Evolutionary conservation across 2,888 invertebrate species (phyloP).

Genomic region (Drosophila ezoana): DNA sequence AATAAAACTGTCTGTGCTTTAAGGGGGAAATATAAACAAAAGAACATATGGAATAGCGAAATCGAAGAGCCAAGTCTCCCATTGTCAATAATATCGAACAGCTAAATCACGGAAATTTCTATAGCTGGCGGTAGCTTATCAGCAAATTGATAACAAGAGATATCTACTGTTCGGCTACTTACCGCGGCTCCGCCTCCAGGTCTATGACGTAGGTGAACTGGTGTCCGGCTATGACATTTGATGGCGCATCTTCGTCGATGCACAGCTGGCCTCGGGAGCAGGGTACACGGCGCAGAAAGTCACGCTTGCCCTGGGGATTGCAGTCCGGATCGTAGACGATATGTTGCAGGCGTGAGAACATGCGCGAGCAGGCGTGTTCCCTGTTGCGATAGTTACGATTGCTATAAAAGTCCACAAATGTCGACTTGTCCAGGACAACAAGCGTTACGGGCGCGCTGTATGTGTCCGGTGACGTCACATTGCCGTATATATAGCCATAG

Average conservation of each 20-base stretch:
- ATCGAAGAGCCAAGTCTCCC: neutral
- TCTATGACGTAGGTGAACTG: slow-evolving; percentile 98
- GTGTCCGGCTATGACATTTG: slow-evolving; percentile 93
- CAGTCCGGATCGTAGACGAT: slow-evolving; percentile 94
- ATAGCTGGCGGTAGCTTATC: slow-evolving; percentile 18
- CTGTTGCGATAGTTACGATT: slow-evolving; percentile 89
- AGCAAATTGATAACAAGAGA: slow-evolving; percentile 22
- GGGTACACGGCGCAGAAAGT: slow-evolving; percentile 93
- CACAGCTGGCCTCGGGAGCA: slow-evolving; percentile 92
- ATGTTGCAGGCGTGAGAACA: slow-evolving; percentile 93
- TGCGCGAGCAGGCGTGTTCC: slow-evolving; percentile 91
- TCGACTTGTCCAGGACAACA: slow-evolving; percentile 94
- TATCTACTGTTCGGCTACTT: slow-evolving; percentile 56
- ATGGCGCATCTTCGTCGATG: slow-evolving; percentile 93
- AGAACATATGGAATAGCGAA: slow-evolving; percentile 11
- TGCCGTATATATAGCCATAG: slow-evolving; percentile 98
- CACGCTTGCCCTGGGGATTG: slow-evolving; percentile 86
- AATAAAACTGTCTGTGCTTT: neutral
- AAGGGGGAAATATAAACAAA: neutral
- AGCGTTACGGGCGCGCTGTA: slow-evolving; percentile 90
- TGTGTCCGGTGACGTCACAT: slow-evolving; percentile 91
- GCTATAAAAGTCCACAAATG: slow-evolving; percentile 95
- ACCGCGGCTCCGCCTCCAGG: slow-evolving; percentile 95
- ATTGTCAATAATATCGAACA: neutral
- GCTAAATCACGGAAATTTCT: neutral